Evolutionary conservation across 2,888 invertebrate genomes (phyloP).

Genomic region (Parnassius apollo): DNA sequence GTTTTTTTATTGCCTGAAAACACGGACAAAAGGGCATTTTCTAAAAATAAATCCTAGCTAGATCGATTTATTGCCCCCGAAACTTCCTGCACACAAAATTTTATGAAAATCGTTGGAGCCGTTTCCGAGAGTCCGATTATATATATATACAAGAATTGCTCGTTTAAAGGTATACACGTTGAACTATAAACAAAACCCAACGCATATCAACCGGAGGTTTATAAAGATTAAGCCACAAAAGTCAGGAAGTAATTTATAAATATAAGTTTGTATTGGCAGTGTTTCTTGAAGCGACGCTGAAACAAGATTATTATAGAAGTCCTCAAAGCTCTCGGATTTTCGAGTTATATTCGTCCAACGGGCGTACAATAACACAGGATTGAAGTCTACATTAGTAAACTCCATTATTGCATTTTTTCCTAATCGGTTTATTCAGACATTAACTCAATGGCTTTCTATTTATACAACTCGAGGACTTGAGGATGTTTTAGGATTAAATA

Average conservation of each 20-base stretch:
- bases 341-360: constrained; percentile 18
- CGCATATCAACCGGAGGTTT: too few species aligned
- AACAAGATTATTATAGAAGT: constrained; percentile 41
- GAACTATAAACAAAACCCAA: too few species aligned
- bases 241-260: constrained; percentile 10
- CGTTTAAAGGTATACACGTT: too few species aligned
- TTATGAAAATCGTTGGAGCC: too few species aligned
- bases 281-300: constrained; percentile 35
- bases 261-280: constrained; percentile 19
- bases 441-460: constrained; percentile 54
- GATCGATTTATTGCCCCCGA: too few species aligned
- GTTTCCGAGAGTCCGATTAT: too few species aligned
- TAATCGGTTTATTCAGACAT: constrained; percentile 56
- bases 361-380: constrained; percentile 37
- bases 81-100: too few species aligned
- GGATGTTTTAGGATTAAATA: constrained; percentile 45
- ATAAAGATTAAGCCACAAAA: constrained; percentile 1
- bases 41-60: too few species aligned
- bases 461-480: constrained; percentile 43
- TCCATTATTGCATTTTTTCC: constrained; percentile 49
- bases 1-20: too few species aligned
- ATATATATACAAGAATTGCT: too few species aligned
- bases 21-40: too few species aligned
- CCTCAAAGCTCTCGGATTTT: constrained; percentile 32
- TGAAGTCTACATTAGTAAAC: constrained; percentile 37